phyloP scores from a whole-genome alignment of 1,140 invertebrate genomes.

The Diachasmimorpha longicaudata region DNA sequence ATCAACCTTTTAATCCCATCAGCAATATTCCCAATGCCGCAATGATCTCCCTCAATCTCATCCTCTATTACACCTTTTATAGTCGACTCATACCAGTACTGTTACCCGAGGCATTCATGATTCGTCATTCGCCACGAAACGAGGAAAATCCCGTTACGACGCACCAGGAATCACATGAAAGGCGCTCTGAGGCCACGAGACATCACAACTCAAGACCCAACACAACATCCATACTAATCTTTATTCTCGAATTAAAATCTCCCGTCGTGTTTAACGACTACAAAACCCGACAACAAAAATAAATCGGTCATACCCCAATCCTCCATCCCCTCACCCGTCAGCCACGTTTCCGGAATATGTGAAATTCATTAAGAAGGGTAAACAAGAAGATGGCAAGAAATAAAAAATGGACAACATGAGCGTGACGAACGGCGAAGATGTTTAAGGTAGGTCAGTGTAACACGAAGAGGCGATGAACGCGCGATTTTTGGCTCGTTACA shows the following conservation, averaged over 20 bases:
- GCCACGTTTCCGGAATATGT: background rate
- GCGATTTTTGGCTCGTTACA: conserved; percentile 16
- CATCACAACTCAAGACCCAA: background rate
- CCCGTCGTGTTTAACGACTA: background rate
- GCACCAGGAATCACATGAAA: background rate
- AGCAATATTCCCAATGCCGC: no score
- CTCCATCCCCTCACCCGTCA: no score
- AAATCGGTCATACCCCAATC: background rate
- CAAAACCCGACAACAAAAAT: background rate
- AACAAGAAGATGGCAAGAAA: background rate
- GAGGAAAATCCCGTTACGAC: background rate
- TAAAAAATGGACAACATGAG: background rate
- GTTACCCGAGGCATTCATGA: background rate
- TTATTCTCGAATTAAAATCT: background rate
- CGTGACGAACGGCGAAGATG: conserved; percentile 6
- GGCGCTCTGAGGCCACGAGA: background rate
- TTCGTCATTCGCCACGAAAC: background rate
- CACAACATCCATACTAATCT: background rate
- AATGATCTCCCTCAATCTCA: background rate
- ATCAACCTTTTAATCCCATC: no score
- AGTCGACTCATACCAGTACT: background rate
- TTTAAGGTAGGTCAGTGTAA: conserved; percentile 20
- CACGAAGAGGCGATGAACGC: background rate
- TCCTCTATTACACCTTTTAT: background rate
- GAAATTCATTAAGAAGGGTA: background rate